Evolutionary conservation across 35 echinoderm and acorn worm genomes (phyloP), one percentile per base, ranked within the genome.

Genomic region (Diadema setosum): DNA sequence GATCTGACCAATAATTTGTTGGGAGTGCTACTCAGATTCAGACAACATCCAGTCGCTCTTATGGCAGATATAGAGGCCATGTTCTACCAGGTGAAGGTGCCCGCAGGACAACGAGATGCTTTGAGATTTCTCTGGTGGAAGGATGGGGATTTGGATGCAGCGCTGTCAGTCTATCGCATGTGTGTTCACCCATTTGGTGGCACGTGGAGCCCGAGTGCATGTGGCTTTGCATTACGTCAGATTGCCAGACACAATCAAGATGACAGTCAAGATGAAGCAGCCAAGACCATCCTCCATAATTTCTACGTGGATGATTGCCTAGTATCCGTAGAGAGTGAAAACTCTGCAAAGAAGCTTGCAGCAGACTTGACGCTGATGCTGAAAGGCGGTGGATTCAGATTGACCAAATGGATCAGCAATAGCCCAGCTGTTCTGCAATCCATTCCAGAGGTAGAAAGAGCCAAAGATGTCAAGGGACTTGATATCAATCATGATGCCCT

Each of bases 301-400:
- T 93, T 88, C 40, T 93, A 88, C 21, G 91, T 93, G 14, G 91
- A 93, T 37, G 91, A 88, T 83, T 88, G 91, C 32, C 55, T 93
- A 26, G 35, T 37, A 17, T 93, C 91, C 5, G 64, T 93, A 3
- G 85, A 76, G 20, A 61, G 27, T 60, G 91, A 65, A 24, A 34
- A 64, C 9, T 12, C 60, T 35, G 87, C 75, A 0, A 39, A 61
- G 21, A 45, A 74, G n/a, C 36, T 91, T 35, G 70, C 57, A 26
- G 35, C 15, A 16, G 84, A 91, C 2, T 64, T 91, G 3, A 75
- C 16, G 32, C 31, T 17, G 24, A 49, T 94, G 2, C 70, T 89
- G 34, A 7, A 4, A 31, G 41, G 39, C 37, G 92, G 92, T 43
- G 92, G 92, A 0, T 90, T 94, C 25, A 76, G 36, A 16, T 21